These are phyloP conservation scores for Actinia equina DNA, from an alignment of 64 coral and sea anemone genomes.

Conservation along the genomic window DNA sequence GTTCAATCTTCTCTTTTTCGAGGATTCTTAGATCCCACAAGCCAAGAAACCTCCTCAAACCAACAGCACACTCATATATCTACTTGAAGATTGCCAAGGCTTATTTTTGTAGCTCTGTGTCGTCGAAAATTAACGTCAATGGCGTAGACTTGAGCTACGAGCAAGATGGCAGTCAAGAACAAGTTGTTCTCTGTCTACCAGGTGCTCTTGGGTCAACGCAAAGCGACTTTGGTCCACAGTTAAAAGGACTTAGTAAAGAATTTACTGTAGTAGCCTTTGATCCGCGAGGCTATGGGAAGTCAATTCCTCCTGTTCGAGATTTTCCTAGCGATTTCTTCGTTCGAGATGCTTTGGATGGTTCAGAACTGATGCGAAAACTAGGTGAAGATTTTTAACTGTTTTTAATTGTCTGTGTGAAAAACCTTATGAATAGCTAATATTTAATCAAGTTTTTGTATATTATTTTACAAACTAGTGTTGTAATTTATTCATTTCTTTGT, in stretches of 20 bases:
- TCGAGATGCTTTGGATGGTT: constrained; percentile 83
- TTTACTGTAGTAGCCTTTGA: constrained; percentile 95
- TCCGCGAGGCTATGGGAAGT: constrained; percentile 95
- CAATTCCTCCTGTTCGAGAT: constrained; percentile 90
- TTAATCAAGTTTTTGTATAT: too few species aligned
- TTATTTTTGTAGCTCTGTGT: constrained; percentile 2
- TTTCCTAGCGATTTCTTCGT: constrained; percentile 85
- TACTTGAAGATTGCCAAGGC: neutral
- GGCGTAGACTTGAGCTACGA: constrained; percentile 86
- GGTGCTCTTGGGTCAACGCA: constrained; percentile 90
- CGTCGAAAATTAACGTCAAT: constrained; percentile 75
- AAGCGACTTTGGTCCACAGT: constrained; percentile 92
- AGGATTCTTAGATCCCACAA: neutral
- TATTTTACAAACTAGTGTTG: too few species aligned
- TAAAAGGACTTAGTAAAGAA: constrained; percentile 60
- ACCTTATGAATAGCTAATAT: too few species aligned
- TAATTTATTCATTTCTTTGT: too few species aligned
- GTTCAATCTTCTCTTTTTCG: neutral
- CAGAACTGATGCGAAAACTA: constrained; percentile 66
- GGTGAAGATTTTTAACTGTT: constrained; percentile 26
- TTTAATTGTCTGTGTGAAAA: too few species aligned
- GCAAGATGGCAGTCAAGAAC: constrained; percentile 38
- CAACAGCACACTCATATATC: neutral
- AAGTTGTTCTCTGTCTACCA: constrained; percentile 84
- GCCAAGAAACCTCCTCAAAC: neutral